Base-by-base conservation (phyloP, 1,140 invertebrate genomes). In the Bombus vancouverensis region DNA sequence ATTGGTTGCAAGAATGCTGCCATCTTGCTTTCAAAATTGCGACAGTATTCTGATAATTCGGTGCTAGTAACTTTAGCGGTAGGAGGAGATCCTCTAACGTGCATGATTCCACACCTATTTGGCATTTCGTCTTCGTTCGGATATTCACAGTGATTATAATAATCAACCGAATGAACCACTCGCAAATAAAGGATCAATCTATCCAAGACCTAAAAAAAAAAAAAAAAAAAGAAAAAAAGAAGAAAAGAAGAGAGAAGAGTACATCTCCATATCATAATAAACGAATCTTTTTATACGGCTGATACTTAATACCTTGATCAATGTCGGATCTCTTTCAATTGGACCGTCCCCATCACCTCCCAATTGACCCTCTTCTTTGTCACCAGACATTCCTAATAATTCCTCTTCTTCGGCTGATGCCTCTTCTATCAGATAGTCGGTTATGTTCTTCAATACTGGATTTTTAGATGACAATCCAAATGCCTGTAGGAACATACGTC, bases 111-210 rank as follows among this genome's bases (percentile, higher is more conserved):
- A 95, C 99, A 99, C 47, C 99, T 96, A 94, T 99, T 99, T 1
- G 99, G 99, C 99, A 99, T 99, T 93, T 99, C 99, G 95, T 99
- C 99, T 95, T 99, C 99, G 93, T 99, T 99, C 0, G 99, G 98
- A 96, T 99, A 99, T 92, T 99, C 99, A 92, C 98, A 99, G 91
- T 99, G 98, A 95, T 99, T 99, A 94, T 99, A 99, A 93, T 99
- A 99, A 95, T 99, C 99, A 71, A 99, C 98, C 0, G 99, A 99
- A 95, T 99, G 99, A 0, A 99, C 99, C 71, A 99, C 97, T 59
- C 99, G 96, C 86, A 99, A 95, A 94, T 99, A 99, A 18, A 99
- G 94, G 57, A 99, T 96, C 66, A 99, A 96, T 59, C 97, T 95
- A 93, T 98, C 98, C 72, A 98, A 93, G 44, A 97, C 97, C 96